Conservation (phyloP, 2,797 vertebrate species). For the Rhincodon typus region DNA sequence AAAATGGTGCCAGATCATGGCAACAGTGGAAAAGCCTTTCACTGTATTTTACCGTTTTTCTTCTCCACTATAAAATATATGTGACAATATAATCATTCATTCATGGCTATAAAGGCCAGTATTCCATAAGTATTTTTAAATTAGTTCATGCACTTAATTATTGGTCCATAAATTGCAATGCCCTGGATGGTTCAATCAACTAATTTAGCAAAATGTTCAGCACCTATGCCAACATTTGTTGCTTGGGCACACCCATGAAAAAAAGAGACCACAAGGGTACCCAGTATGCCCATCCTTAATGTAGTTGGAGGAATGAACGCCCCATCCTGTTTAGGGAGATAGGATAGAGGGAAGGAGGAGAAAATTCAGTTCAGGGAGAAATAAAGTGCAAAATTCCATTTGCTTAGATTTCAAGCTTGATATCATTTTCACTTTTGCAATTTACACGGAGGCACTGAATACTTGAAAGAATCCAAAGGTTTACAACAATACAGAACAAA, state of each 20-base stretch:
- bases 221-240: neutral
- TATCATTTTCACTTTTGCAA: neutral
- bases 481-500: neutral
- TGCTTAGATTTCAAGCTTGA: no score
- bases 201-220: neutral
- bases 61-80: no score
- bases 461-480: neutral
- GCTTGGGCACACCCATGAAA: neutral
- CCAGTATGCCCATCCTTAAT: neutral
- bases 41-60: no score
- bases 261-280: neutral
- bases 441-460: neutral
- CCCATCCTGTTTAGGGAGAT: neutral
- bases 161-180: neutral
- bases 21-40: no score
- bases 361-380: neutral
- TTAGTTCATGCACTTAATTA: neutral
- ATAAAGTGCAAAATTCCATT: neutral
- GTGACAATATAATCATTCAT: no score
- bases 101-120: no score
- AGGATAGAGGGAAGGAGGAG: conserved; percentile 3
- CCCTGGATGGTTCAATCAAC: neutral
- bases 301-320: neutral
- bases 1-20: no score
- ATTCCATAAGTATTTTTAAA: neutral